Evolutionary conservation across 35 echinoderm and acorn worm species (phyloP).

Genomic region (Eucidaris tribuloides): DNA sequence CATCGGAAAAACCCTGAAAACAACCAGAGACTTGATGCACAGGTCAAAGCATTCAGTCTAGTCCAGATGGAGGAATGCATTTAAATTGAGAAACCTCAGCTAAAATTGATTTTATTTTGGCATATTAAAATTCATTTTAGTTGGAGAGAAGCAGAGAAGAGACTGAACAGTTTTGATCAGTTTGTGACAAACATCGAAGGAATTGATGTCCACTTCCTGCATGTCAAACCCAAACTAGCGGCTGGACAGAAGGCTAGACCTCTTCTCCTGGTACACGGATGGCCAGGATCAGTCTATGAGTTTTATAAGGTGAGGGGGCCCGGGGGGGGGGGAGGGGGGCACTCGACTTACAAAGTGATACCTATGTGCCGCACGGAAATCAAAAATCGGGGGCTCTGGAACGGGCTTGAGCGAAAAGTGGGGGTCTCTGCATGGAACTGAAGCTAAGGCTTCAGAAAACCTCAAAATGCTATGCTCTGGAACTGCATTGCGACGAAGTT

Average conservation of each 20-base stretch:
- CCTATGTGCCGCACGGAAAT: too few species aligned
- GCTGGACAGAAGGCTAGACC: conserved; percentile 62
- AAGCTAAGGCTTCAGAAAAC: too few species aligned
- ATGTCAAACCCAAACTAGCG: conserved; percentile 57
- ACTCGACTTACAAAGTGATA: too few species aligned
- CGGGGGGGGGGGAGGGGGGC: too few species aligned
- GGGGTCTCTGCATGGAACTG: too few species aligned
- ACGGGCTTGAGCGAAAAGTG: too few species aligned
- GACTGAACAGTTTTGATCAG: conserved; percentile 63
- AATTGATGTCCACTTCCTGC: conserved; percentile 78
- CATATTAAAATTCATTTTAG: conserved; percentile 10
- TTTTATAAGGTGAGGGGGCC: conserved; percentile 67
- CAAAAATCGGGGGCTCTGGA: too few species aligned
- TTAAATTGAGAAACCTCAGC: not conserved
- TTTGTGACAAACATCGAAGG: conserved; percentile 91
- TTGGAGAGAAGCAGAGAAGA: conserved; percentile 69
- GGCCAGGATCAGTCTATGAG: conserved; percentile 89
- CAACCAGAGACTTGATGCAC: not conserved
- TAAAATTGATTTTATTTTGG: not conserved
- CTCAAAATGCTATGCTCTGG: too few species aligned
- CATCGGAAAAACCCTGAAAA: not conserved
- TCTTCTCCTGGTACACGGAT: conserved; percentile 81
- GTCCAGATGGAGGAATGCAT: not conserved
- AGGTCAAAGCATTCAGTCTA: too few species aligned
- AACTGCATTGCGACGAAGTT: too few species aligned